phyloP scores from a whole-genome alignment of 2,113 vertebrate genomes.

The Ellobius talpinus region DNA sequence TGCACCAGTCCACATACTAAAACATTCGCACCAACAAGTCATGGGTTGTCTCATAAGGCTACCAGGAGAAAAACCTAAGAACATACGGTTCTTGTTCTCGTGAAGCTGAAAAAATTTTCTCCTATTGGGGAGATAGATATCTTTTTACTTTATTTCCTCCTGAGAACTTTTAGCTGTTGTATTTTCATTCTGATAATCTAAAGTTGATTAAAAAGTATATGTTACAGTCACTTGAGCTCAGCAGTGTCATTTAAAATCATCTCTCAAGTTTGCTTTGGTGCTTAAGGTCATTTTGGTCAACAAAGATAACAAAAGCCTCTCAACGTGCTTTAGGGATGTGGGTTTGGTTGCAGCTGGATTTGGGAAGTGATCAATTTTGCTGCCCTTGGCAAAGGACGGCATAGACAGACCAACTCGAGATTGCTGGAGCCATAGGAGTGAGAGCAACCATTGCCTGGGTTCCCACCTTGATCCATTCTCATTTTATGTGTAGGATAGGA shows the following conservation, averaged over 20 bases:
- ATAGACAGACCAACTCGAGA: not conserved
- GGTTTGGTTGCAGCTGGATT: not conserved
- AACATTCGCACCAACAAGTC: not conserved
- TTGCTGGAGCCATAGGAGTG: not conserved
- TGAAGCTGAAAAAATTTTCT: not conserved
- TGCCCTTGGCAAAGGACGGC: not conserved
- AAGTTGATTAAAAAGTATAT: conserved; percentile 4
- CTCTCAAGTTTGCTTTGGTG: not conserved
- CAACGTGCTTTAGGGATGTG: not conserved
- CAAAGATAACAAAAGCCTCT: not conserved
- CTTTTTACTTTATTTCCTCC: conserved; percentile 20
- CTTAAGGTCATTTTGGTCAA: not conserved
- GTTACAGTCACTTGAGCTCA: conserved; percentile 2
- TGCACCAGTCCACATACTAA: not conserved
- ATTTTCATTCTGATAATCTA: not conserved
- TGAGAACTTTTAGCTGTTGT: not conserved
- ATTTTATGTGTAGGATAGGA: not conserved
- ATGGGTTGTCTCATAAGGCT: not conserved
- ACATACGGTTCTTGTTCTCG: not conserved
- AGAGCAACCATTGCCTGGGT: not conserved
- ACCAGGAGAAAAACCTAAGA: conserved; percentile 25
- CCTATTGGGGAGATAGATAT: not conserved
- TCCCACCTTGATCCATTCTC: not conserved
- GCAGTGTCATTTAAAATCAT: not conserved
- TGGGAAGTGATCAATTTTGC: not conserved